A percentile compares a stretch with the other conserved stretches of the same genome.
Evolutionary conservation across 2,888 invertebrate genomes (phyloP).

Genomic region (Cataglyphis livida): DNA sequence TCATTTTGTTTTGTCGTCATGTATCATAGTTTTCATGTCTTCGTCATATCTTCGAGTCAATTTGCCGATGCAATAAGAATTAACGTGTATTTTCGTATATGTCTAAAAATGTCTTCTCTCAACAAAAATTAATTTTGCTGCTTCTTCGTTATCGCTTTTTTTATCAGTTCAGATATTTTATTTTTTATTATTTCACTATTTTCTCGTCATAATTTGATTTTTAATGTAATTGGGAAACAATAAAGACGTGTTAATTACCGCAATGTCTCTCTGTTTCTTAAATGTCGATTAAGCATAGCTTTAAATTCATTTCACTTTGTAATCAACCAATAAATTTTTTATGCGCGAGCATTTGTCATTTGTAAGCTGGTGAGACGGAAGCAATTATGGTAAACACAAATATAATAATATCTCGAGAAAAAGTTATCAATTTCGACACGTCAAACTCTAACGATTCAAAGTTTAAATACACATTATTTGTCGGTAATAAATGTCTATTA

Average conservation of each 20-base stretch:
- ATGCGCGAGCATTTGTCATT: background rate
- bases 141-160: background rate
- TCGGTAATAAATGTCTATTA: constrained; percentile 4
- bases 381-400: constrained; percentile 10
- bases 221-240: background rate
- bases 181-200: background rate
- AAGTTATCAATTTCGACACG: background rate
- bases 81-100: background rate
- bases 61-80: background rate
- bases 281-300: background rate
- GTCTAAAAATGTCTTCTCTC: background rate
- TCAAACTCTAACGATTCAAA: constrained; percentile 3
- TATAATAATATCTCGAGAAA: background rate
- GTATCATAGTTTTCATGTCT: background rate
- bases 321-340: background rate
- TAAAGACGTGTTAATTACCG: background rate
- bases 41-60: background rate
- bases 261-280: background rate
- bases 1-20: background rate
- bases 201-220: background rate
- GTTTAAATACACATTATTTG: background rate
- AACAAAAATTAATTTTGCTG: background rate
- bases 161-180: background rate
- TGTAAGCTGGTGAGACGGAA: background rate
- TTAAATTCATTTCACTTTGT: background rate